Percentiles rank a stretch among this genome's conserved stretches.
Evolutionary conservation across 2,797 vertebrate genomes (phyloP).

Genomic region (Enteromius anoplus): DNA sequence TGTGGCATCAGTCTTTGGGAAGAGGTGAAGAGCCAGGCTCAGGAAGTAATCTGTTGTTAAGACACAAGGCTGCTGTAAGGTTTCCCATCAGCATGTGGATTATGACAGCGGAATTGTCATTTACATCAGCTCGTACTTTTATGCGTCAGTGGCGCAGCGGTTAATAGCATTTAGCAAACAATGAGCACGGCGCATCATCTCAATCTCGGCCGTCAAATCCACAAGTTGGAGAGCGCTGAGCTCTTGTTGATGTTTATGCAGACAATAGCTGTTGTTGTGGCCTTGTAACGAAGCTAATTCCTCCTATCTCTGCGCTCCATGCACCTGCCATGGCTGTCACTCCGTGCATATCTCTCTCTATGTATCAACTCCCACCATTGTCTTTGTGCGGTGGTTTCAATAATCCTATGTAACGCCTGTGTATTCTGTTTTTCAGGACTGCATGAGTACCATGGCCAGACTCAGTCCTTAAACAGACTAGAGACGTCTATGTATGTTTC

Average conservation of each 20-base stretch:
- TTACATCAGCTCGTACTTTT: slow-evolving; percentile 83
- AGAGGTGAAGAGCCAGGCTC: slow-evolving; percentile 71
- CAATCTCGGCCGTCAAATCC: slow-evolving; percentile 72
- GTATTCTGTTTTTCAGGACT: slow-evolving; percentile 70
- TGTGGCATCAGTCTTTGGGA: slow-evolving; percentile 70
- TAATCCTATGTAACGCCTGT: slow-evolving; percentile 81
- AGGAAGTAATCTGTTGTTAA: slow-evolving; percentile 82
- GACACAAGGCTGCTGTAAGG: slow-evolving; percentile 81
- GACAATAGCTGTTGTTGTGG: slow-evolving; percentile 71
- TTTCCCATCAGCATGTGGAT: slow-evolving; percentile 83
- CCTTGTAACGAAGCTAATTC: slow-evolving; percentile 79
- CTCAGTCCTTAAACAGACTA: slow-evolving; percentile 61
- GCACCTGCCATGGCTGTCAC: slow-evolving; percentile 77
- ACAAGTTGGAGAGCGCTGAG: slow-evolving; percentile 79
- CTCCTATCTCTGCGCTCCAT: slow-evolving; percentile 81
- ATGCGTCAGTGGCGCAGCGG: slow-evolving; percentile 78
- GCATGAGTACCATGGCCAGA: slow-evolving; percentile 76
- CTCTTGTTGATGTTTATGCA: slow-evolving; percentile 61
- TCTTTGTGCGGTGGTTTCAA: slow-evolving; percentile 71
- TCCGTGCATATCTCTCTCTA: slow-evolving; percentile 67
- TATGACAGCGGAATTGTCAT: slow-evolving; percentile 80
- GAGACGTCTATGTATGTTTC: slow-evolving; percentile 36
- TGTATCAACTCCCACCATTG: slow-evolving; percentile 73
- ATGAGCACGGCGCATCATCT: slow-evolving; percentile 73
- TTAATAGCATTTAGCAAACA: slow-evolving; percentile 84